Conservation (phyloP, 1,140 invertebrate genomes). For the Macrocentrus cingulum region DNA sequence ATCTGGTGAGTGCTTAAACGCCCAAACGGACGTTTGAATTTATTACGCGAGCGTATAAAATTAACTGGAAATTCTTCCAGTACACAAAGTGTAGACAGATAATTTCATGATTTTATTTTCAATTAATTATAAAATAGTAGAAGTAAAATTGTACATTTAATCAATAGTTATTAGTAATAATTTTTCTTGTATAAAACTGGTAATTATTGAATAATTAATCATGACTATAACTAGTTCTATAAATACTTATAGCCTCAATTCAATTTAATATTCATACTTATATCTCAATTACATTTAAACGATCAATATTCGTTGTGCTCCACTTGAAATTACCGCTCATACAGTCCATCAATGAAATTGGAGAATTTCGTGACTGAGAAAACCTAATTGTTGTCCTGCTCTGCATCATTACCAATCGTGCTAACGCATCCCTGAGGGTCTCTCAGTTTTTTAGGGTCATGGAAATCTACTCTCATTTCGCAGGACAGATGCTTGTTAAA, state of each 20-base stretch:
- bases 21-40: neutral
- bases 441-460: neutral
- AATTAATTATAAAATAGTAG: neutral
- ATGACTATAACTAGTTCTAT: no score
- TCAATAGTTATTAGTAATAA: no score
- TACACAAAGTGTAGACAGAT: neutral
- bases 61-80: constrained; percentile 15
- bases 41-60: constrained; percentile 21
- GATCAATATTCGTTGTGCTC: no score
- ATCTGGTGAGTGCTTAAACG: constrained; percentile 65
- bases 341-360: neutral
- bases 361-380: neutral
- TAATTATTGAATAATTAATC: no score
- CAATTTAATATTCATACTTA: no score
- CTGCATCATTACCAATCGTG: neutral
- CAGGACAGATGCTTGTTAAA: no score
- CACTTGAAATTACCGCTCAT: no score
- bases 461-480: neutral
- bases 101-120: neutral
- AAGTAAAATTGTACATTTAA: no score
- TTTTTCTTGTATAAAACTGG: no score
- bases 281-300: no score
- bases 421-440: neutral
- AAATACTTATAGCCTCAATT: no score
- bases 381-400: neutral